Percentiles rank a stretch among this genome's conserved stretches.
phyloP scores from a whole-genome alignment of 2,113 vertebrate species.

The Opisthocomus hoazin region DNA sequence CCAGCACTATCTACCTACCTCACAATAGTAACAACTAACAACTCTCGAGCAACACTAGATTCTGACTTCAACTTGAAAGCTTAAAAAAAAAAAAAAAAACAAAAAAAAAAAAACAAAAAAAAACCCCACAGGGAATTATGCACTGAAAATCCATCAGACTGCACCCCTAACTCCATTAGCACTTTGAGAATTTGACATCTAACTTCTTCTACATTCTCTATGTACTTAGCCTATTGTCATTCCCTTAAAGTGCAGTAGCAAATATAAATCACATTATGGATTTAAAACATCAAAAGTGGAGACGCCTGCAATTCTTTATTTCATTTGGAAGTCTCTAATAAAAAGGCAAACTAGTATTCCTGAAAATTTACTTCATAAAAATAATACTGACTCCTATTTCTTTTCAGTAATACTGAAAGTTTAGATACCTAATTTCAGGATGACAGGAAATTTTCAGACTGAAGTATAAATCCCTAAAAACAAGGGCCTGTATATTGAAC shows the following conservation, averaged over 20 bases:
- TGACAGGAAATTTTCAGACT: background rate
- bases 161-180: background rate
- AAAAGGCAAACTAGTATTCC: background rate
- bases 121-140: background rate
- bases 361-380: slow-evolving; percentile 11
- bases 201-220: background rate
- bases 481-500: background rate
- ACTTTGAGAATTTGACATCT: fast-evolving
- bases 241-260: background rate
- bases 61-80: background rate
- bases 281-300: background rate
- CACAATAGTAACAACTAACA: background rate
- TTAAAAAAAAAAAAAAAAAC: background rate
- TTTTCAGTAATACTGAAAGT: background rate
- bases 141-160: background rate
- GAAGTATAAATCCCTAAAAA: background rate
- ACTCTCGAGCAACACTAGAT: background rate
- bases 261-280: background rate
- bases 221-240: background rate
- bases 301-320: background rate
- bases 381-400: background rate
- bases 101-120: background rate
- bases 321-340: background rate
- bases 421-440: background rate
- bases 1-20: background rate